A percentile compares a stretch with the other conserved stretches of the same genome.
phyloP scores from a whole-genome alignment of 2,888 invertebrate genomes.

The Gonocerus acuteangulatus region DNA sequence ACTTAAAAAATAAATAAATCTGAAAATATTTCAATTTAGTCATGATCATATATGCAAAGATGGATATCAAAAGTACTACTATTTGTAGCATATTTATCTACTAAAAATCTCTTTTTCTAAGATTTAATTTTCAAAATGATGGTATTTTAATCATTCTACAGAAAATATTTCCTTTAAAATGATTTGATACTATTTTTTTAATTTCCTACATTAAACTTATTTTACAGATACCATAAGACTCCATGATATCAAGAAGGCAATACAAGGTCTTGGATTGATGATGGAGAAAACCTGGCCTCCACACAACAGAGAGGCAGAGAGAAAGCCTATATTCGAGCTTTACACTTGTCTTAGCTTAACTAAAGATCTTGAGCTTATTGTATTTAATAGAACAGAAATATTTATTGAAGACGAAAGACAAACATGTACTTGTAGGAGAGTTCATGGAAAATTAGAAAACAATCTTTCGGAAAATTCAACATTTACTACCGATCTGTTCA shows the following conservation, averaged over 20 bases:
- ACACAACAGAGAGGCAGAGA: background rate
- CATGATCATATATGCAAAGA: too few species aligned
- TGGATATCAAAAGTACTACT: too few species aligned
- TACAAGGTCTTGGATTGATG: background rate
- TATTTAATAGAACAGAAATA: background rate
- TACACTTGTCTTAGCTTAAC: background rate
- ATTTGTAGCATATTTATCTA: too few species aligned
- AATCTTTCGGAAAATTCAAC: conserved; percentile 1
- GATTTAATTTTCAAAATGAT: too few species aligned
- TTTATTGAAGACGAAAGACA: conserved; percentile 4
- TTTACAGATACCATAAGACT: background rate
- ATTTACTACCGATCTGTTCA: background rate
- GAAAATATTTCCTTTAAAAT: too few species aligned
- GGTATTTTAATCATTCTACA: too few species aligned
- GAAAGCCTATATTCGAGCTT: background rate
- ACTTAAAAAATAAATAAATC: too few species aligned
- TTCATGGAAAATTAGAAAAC: background rate
- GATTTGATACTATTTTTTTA: too few species aligned
- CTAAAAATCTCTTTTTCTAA: too few species aligned
- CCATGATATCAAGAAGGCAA: background rate
- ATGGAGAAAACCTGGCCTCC: background rate
- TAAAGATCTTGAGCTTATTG: conserved; percentile 1
- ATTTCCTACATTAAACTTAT: too few species aligned
- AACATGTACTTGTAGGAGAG: background rate
- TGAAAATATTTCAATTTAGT: too few species aligned